Conservation (phyloP, 2,113 vertebrate species). For the Solea senegalensis region DNA sequence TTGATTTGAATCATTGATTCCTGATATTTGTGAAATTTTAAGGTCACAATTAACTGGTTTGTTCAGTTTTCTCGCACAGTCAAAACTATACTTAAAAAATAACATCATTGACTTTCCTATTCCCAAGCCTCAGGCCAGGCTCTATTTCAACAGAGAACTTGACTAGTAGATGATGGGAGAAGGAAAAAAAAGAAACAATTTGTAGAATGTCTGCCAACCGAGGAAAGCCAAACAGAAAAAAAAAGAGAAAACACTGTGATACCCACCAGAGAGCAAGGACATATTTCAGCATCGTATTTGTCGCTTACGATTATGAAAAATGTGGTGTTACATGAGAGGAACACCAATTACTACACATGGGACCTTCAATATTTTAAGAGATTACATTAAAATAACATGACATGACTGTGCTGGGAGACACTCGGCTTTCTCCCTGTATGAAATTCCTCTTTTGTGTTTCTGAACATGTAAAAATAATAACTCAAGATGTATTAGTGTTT, state of each 20-base stretch:
- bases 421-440: slow-evolving; percentile 15
- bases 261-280: not conserved
- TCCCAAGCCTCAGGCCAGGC: too few species aligned
- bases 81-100: too few species aligned
- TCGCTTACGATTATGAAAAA: slow-evolving; percentile 14
- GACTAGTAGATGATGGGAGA: slow-evolving; percentile 13
- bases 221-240: slow-evolving; percentile 35
- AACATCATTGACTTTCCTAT: too few species aligned
- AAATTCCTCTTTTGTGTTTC: slow-evolving; percentile 16
- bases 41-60: too few species aligned
- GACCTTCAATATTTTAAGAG: slow-evolving; percentile 41
- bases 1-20: too few species aligned
- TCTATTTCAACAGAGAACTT: too few species aligned
- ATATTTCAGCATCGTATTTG: slow-evolving; percentile 8
- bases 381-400: slow-evolving; percentile 39
- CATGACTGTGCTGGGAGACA: slow-evolving; percentile 16
- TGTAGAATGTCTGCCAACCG: slow-evolving; percentile 15
- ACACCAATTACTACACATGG: slow-evolving; percentile 33
- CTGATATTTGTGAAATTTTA: too few species aligned
- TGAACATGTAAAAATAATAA: not conserved
- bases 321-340: slow-evolving; percentile 22
- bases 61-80: too few species aligned
- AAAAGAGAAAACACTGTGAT: slow-evolving; percentile 19
- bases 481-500: not conserved
- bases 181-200: not conserved